Base-by-base conservation (phyloP, 2,888 invertebrate species). In the Tigriopus californicus region DNA sequence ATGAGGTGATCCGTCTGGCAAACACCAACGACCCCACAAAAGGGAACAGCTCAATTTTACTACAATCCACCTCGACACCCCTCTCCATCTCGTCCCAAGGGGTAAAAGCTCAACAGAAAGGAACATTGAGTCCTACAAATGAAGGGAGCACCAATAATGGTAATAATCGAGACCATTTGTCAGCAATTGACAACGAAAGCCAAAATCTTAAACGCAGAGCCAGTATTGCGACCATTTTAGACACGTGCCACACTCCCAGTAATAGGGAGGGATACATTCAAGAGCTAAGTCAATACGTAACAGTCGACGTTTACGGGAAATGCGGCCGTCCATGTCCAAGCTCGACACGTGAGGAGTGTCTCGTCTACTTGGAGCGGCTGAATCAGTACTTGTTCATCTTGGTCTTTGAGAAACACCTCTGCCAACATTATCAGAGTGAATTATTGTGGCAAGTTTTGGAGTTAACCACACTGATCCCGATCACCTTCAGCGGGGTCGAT, bases 401-500 rank as follows among this genome's bases (percentile, higher is more conserved):
- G 12, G 22, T 54, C 40, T 54, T 54, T 41, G 54, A 54, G 54
- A 18, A 33, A 5, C 20, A 41, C 41, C 33, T 54, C 15, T 54
- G 54, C 41, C 54, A 54, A 15, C 18, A 54, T 41, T 40, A 41
- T 54, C 18, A n/a, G n/a, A 13, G 15, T 13, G 40, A 25, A 11
- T 6, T 18, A 18, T 41, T 54, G 20, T 54, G 54, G 54, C n/a
- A 41, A 41, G 33, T 54, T 18, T 40, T 54, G 13, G 3, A 25
- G 40, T 8, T 18, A 10, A 41, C 54, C 18, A 10, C 24, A 12
- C 8, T 62, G 41, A 61, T 62, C 6, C 62, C 62, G 2, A 60
- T 62, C 22, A 60, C 60, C 40, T 62, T 40, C 33, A 61, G 61
- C 1, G 62, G 62, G 3, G 52, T 56, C 13, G 48, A 56, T 1